A percentile compares a stretch with the other conserved stretches of the same genome.
phyloP scores from a whole-genome alignment of 2,888 invertebrate genomes.

The Drosophila acutilabella region DNA sequence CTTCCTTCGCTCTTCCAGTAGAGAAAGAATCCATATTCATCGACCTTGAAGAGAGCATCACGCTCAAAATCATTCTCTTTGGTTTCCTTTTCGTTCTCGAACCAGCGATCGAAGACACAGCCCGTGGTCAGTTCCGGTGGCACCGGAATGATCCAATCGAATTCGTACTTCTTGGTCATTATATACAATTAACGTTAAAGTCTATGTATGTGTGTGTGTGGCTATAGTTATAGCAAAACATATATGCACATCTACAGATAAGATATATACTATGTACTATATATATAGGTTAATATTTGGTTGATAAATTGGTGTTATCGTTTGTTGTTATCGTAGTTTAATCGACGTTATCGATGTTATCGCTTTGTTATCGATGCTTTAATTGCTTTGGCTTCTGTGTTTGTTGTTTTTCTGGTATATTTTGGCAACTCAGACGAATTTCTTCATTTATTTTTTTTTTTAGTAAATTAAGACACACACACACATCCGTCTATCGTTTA shows the following conservation, averaged over 20 bases:
- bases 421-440: conserved; percentile 49
- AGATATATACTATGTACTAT: neutral
- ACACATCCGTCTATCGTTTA: conserved; percentile 8
- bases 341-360: conserved; percentile 12
- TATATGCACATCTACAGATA: conserved; percentile 6
- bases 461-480: conserved; percentile 9
- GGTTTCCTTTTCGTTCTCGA: conserved; percentile 96
- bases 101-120: conserved; percentile 98
- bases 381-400: conserved; percentile 19
- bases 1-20: conserved; percentile 98
- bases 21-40: conserved; percentile 98
- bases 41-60: conserved; percentile 96
- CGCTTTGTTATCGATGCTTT: conserved; percentile 12
- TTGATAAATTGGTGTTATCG: conserved; percentile 21
- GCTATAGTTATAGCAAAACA: conserved; percentile 17
- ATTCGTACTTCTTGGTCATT: conserved; percentile 99
- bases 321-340: conserved; percentile 19
- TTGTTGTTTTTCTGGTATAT: neutral
- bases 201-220: conserved; percentile 34
- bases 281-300: neutral
- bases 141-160: conserved; percentile 98
- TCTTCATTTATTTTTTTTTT: neutral
- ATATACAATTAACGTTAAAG: conserved; percentile 59
- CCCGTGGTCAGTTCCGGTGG: conserved; percentile 93
- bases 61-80: conserved; percentile 91